Percentiles rank a stretch among this genome's conserved stretches.
phyloP scores from a whole-genome alignment of 2,888 invertebrate species.

The Papilio protenor region DNA sequence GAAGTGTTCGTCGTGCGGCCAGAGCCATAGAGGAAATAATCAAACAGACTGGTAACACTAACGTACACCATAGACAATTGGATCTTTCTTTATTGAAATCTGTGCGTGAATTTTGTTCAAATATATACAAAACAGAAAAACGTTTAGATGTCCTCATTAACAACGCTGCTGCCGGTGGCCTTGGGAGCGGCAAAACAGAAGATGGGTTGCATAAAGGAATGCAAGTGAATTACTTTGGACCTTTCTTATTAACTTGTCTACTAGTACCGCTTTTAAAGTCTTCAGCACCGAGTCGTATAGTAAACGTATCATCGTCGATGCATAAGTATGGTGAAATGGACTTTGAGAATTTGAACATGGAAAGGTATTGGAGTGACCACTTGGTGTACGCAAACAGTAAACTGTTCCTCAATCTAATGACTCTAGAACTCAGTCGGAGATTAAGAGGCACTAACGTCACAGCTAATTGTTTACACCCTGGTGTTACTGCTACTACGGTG shows the following conservation, averaged over 20 bases:
- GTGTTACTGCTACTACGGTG: slow-evolving; percentile 83
- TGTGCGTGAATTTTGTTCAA: slow-evolving; percentile 83
- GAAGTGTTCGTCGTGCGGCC: slow-evolving; percentile 70
- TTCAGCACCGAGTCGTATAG: slow-evolving; percentile 76
- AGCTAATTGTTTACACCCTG: slow-evolving; percentile 86
- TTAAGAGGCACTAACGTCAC: slow-evolving; percentile 82
- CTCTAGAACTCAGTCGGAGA: slow-evolving; percentile 76
- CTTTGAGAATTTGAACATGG: slow-evolving; percentile 45
- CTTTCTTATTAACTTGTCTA: slow-evolving; percentile 88
- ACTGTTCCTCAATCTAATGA: slow-evolving; percentile 83
- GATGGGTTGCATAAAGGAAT: slow-evolving; percentile 88
- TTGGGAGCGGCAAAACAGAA: slow-evolving; percentile 82
- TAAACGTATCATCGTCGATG: slow-evolving; percentile 80
- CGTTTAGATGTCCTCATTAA: slow-evolving; percentile 84
- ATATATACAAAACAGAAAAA: slow-evolving; percentile 77
- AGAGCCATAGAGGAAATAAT: slow-evolving; percentile 72
- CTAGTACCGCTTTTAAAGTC: slow-evolving; percentile 80
- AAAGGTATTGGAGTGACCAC: slow-evolving; percentile 44
- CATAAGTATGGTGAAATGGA: slow-evolving; percentile 56
- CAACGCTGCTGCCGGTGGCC: slow-evolving; percentile 83
- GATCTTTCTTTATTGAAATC: slow-evolving; percentile 78
- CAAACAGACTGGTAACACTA: slow-evolving; percentile 66
- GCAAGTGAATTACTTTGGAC: slow-evolving; percentile 89
- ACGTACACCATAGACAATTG: slow-evolving; percentile 68
- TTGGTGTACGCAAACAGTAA: slow-evolving; percentile 60